Percentiles rank a stretch among this genome's conserved stretches.
Evolutionary conservation across 2,888 invertebrate species (phyloP).

Genomic region (Ischnus inquisitorius): DNA sequence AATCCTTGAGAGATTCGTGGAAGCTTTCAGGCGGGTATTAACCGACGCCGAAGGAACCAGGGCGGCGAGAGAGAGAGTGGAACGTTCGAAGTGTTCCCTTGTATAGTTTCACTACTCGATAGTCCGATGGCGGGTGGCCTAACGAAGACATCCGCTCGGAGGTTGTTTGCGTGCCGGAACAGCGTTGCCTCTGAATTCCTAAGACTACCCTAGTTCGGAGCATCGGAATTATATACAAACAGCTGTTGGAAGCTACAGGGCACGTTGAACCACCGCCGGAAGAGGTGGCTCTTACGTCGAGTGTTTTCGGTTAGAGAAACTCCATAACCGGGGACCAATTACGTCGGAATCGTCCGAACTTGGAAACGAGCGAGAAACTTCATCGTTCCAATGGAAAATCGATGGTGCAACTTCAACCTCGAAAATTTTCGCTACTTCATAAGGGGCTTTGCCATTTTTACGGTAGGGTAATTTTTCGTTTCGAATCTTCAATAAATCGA

Average conservation of each 20-base stretch:
- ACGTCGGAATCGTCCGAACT: not conserved
- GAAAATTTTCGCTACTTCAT: not conserved
- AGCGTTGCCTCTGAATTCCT: slow-evolving; percentile 22
- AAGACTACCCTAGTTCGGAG: not conserved
- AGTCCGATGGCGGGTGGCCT: slow-evolving; percentile 36
- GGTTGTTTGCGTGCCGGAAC: slow-evolving; percentile 56
- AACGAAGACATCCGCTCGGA: slow-evolving; percentile 59
- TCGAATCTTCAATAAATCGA: too few species aligned
- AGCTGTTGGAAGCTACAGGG: not conserved
- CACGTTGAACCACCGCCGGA: not conserved
- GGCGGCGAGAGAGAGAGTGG: not conserved
- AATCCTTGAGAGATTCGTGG: slow-evolving; percentile 34
- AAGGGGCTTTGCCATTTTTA: not conserved
- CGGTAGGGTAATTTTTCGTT: not conserved
- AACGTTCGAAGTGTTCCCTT: slow-evolving; percentile 45
- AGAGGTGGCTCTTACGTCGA: not conserved
- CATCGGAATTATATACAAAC: not conserved
- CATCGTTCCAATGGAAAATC: not conserved
- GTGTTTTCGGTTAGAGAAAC: not conserved
- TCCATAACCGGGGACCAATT: not conserved
- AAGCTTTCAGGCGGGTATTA: slow-evolving; percentile 31
- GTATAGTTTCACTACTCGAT: slow-evolving; percentile 38
- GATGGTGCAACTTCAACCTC: not conserved
- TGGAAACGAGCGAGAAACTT: not conserved
- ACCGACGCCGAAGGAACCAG: slow-evolving; percentile 18